phyloP scores from a whole-genome alignment of 2,113 vertebrate genomes.

The Rattus rattus region DNA sequence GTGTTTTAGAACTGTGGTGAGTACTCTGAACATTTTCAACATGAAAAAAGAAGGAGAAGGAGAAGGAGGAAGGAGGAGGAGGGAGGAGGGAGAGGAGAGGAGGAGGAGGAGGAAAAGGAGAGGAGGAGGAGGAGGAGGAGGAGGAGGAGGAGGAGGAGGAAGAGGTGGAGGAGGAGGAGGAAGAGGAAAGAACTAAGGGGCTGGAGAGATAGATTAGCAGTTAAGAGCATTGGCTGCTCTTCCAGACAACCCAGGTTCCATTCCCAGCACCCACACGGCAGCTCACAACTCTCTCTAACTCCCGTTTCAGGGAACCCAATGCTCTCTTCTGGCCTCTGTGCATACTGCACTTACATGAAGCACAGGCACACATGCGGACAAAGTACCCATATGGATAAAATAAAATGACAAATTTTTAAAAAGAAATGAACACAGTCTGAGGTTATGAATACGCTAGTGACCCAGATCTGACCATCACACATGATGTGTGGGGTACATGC shows the following conservation, averaged over 20 bases:
- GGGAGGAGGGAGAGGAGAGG: no score
- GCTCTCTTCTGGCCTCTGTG: background rate
- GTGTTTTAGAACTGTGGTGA: background rate
- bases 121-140: no score
- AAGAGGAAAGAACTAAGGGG: background rate
- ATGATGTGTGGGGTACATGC: no score
- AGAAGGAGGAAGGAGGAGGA: no score
- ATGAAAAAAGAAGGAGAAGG: background rate
- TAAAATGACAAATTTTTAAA: background rate
- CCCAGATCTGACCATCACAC: background rate
- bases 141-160: no score
- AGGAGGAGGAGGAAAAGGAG: no score
- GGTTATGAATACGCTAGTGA: background rate
- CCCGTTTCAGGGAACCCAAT: background rate
- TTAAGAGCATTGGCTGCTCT: background rate
- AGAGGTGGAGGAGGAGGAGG: no score
- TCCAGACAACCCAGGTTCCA: background rate
- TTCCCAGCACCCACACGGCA: background rate
- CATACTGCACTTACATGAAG: background rate
- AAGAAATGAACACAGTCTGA: background rate
- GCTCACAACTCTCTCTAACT: background rate
- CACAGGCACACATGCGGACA: background rate
- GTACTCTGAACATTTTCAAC: background rate
- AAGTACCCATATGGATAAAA: background rate
- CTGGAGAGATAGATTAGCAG: no score